Evolutionary conservation across 1,140 invertebrate species (phyloP).

Genomic region (Calliopsis andreniformis): DNA sequence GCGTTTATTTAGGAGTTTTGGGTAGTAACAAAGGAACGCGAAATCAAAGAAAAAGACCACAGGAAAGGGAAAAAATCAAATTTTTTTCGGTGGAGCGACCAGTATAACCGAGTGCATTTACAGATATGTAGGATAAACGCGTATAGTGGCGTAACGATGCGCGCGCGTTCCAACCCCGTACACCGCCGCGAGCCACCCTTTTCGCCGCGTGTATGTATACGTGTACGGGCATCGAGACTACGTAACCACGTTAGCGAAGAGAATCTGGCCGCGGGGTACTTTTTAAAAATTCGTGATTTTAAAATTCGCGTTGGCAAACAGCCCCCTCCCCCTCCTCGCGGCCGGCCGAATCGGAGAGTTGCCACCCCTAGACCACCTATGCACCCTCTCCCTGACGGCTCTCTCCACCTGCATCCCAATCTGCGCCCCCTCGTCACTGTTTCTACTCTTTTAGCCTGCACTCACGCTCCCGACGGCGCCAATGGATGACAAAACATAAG

Average conservation of each 20-base stretch:
- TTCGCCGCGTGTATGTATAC: conserved; percentile 17
- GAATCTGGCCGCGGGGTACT: conserved; percentile 70
- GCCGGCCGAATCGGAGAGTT: conserved; percentile 50
- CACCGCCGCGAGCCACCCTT: background rate
- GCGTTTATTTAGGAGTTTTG: conserved; percentile 36
- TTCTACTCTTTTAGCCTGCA: conserved; percentile 70
- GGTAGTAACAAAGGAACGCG: conserved; percentile 41
- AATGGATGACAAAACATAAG: conserved; percentile 74
- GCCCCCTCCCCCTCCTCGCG: conserved; percentile 37
- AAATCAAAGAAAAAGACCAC: conserved; percentile 50
- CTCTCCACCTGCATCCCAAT: conserved; percentile 53
- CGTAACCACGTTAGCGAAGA: conserved; percentile 69
- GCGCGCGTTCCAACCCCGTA: background rate
- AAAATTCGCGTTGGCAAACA: conserved; percentile 73
- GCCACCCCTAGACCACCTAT: conserved; percentile 42
- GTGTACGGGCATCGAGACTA: conserved; percentile 63
- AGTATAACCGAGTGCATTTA: conserved; percentile 65
- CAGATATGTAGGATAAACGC: conserved; percentile 67
- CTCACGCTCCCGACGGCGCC: conserved; percentile 67
- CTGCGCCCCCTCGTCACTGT: conserved; percentile 59
- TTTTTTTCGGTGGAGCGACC: conserved; percentile 62
- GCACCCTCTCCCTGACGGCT: conserved; percentile 18
- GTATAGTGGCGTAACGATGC: conserved; percentile 49
- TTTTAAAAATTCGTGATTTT: conserved; percentile 73
- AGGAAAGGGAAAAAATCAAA: conserved; percentile 61